Conservation (phyloP, 2,888 invertebrate genomes). For the Proisotoma minuta region DNA sequence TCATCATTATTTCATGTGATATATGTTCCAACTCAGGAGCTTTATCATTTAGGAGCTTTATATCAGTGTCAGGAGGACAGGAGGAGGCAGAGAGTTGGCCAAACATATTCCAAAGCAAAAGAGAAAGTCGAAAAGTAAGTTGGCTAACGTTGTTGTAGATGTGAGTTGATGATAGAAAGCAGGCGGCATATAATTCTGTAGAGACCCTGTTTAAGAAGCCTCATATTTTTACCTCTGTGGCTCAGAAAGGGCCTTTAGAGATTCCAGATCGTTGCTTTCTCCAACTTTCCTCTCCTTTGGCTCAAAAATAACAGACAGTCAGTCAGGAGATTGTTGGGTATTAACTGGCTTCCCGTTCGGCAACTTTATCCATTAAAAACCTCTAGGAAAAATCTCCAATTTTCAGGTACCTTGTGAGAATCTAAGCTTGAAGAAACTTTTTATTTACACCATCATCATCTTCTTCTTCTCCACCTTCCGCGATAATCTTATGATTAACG, state of each 20-base stretch:
- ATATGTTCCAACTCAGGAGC: conserved; percentile 1
- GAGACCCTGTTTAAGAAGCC: too few species aligned
- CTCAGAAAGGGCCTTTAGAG: too few species aligned
- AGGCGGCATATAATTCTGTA: too few species aligned
- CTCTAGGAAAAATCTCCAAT: neutral
- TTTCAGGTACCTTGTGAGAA: neutral
- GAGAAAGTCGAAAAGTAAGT: too few species aligned
- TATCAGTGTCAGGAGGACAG: neutral
- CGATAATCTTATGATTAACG: conserved; percentile 10
- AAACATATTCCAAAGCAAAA: too few species aligned
- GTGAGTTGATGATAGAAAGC: too few species aligned
- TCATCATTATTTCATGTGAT: conserved; percentile 15
- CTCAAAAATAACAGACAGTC: conserved; percentile 10
- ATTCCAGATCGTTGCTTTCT: conserved; percentile 11
- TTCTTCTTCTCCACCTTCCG: conserved; percentile 4
- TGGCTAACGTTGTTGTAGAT: too few species aligned
- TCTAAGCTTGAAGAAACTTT: neutral
- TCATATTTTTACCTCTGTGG: too few species aligned
- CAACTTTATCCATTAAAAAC: conserved; percentile 12
- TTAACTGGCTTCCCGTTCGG: neutral
- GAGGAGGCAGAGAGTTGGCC: neutral
- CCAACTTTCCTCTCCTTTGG: neutral
- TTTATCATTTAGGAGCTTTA: neutral
- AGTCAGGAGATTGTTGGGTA: conserved; percentile 7
- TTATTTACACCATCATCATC: conserved; percentile 5